Percentiles rank a stretch among this genome's conserved stretches.
phyloP scores from a whole-genome alignment of 2,888 invertebrate genomes.

The Thera britannica region DNA sequence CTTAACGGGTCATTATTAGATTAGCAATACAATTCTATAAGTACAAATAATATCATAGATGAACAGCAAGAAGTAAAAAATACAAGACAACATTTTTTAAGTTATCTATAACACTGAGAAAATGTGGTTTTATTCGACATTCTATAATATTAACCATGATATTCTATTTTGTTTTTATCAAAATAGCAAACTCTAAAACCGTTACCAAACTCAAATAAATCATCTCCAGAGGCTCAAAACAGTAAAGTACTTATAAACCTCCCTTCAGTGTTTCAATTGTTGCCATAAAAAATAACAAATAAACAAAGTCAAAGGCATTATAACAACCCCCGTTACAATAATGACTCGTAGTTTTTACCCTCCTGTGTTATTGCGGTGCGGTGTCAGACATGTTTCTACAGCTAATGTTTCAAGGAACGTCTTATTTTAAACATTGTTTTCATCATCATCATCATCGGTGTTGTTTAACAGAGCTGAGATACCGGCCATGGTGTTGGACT shows the following conservation, averaged over 20 bases:
- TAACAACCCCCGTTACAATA: conserved; percentile 33
- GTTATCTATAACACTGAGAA: no score
- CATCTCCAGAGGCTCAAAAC: conserved; percentile 21
- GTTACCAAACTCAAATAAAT: conserved; percentile 13
- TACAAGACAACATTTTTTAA: no score
- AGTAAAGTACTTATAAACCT: conserved; percentile 24
- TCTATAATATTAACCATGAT: background rate
- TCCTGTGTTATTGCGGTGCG: conserved; percentile 53
- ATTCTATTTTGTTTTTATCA: background rate
- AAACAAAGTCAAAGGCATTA: conserved; percentile 36
- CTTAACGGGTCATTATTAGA: conserved; percentile 35
- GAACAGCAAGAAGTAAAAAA: no score
- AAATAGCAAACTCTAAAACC: background rate
- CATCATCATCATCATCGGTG: no score
- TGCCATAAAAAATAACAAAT: conserved; percentile 44
- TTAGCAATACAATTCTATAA: conserved; percentile 3
- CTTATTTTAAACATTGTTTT: background rate
- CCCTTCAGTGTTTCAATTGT: conserved; percentile 37
- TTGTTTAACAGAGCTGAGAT: no score
- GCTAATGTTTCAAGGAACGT: background rate
- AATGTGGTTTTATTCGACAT: no score
- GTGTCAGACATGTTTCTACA: conserved; percentile 14
- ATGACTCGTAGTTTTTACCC: conserved; percentile 73
- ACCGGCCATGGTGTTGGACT: no score
- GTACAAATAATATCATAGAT: no score